Conservation (phyloP, 2,113 vertebrate genomes). For the Suncus etruscus region DNA sequence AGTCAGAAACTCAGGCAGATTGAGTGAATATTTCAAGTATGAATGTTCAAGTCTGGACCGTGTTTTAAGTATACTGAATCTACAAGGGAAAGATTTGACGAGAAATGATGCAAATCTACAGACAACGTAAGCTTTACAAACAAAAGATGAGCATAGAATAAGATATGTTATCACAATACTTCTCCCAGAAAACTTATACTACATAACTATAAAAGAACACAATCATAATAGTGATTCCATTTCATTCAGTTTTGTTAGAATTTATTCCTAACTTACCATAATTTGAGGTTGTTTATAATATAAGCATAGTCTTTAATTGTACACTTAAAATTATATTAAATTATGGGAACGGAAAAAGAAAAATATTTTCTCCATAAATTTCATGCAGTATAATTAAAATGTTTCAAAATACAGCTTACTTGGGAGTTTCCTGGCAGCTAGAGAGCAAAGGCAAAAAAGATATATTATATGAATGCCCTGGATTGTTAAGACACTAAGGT, state of each 20-base stretch:
- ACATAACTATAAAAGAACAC: not conserved
- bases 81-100: fast-evolving
- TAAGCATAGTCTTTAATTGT: not conserved
- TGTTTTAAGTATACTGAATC: not conserved
- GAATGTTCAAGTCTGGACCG: not conserved
- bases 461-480: not conserved
- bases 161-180: not conserved
- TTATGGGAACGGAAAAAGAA: not conserved
- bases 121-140: not conserved
- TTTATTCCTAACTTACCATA: not conserved
- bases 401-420: slow-evolving; percentile 15
- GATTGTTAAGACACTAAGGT: not conserved
- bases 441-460: not conserved
- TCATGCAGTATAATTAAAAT: not conserved
- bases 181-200: fast-evolving
- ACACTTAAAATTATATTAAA: not conserved
- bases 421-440: slow-evolving; percentile 38
- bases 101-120: not conserved
- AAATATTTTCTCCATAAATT: not conserved
- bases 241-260: not conserved
- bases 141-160: not conserved
- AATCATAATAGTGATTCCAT: not conserved
- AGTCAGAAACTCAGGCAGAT: not conserved
- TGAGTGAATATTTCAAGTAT: not conserved
- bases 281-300: slow-evolving; percentile 22